Percentiles rank a stretch among this genome's conserved stretches.
Evolutionary conservation across 2,113 vertebrate species (phyloP).

Genomic region (Parus major): DNA sequence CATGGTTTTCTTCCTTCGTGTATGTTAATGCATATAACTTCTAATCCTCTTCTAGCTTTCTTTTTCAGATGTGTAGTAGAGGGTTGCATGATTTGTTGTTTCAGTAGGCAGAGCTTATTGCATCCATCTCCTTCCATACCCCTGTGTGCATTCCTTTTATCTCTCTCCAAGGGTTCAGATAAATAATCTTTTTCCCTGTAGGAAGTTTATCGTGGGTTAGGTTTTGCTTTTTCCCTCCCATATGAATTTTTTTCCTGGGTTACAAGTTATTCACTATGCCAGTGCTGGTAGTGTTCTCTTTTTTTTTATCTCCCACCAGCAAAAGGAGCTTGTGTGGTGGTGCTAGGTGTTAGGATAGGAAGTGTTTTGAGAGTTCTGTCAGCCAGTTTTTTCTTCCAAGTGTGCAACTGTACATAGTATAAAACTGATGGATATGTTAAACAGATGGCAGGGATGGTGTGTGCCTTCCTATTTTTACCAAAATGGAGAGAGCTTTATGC

Average conservation of each 20-base stretch:
- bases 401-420: background rate
- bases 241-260: background rate
- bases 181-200: background rate
- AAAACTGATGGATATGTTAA: background rate
- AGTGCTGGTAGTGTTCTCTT: background rate
- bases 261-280: background rate
- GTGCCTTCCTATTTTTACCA: slow-evolving; percentile 8
- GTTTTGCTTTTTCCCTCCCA: background rate
- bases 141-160: background rate
- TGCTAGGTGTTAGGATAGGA: background rate
- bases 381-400: background rate
- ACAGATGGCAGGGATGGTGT: background rate
- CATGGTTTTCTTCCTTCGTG: background rate
- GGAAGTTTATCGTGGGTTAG: background rate
- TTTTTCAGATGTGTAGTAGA: slow-evolving; percentile 38
- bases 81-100: slow-evolving; percentile 40
- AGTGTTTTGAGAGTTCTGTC: background rate
- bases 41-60: slow-evolving; percentile 55
- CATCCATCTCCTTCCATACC: background rate
- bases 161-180: background rate
- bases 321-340: background rate
- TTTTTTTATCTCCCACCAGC: background rate
- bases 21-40: slow-evolving; percentile 50
- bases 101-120: slow-evolving; percentile 33
- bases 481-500: background rate